Percentiles rank a stretch among this genome's conserved stretches.
phyloP scores from a whole-genome alignment of 1,140 invertebrate species.

The Lordiphosa clarofinis region DNA sequence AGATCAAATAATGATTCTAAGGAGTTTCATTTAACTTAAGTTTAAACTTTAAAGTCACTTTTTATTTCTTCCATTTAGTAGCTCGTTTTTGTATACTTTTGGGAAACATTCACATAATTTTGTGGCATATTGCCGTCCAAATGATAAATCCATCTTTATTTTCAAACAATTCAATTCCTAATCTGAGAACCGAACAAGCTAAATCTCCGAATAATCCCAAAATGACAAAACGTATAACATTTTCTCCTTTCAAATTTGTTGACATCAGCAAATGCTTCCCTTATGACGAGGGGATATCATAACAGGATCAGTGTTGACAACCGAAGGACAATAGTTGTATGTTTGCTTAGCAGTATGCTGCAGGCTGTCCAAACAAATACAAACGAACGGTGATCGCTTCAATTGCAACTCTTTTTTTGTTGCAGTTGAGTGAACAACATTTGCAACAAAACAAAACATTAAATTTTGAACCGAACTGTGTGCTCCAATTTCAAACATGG shows the following conservation, averaged over 20 bases:
- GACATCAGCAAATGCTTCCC: not conserved
- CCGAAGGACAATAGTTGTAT: constrained; percentile 2
- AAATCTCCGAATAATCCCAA: constrained; percentile 45
- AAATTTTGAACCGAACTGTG: not conserved
- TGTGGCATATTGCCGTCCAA: not conserved
- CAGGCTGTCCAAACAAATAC: constrained; percentile 7
- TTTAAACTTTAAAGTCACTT: too few relatives aligned
- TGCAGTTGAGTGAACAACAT: too few relatives aligned
- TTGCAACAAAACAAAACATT: too few relatives aligned
- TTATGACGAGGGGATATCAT: not conserved
- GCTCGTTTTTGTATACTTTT: too few relatives aligned
- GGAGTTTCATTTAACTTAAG: too few relatives aligned
- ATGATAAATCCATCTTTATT: constrained; percentile 13
- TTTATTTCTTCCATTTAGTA: too few relatives aligned
- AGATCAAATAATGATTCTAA: too few relatives aligned
- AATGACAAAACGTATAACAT: constrained; percentile 17
- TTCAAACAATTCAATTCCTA: not conserved
- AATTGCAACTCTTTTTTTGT: too few relatives aligned
- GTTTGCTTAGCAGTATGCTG: not conserved
- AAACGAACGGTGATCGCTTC: not conserved
- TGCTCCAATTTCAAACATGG: constrained; percentile 30
- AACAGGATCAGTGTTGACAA: constrained; percentile 10
- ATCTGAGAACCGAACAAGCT: not conserved
- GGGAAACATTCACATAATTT: not conserved
- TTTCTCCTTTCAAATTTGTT: not conserved